Conservation (phyloP, 2,888 invertebrate genomes). For the Drosophila formosana region DNA sequence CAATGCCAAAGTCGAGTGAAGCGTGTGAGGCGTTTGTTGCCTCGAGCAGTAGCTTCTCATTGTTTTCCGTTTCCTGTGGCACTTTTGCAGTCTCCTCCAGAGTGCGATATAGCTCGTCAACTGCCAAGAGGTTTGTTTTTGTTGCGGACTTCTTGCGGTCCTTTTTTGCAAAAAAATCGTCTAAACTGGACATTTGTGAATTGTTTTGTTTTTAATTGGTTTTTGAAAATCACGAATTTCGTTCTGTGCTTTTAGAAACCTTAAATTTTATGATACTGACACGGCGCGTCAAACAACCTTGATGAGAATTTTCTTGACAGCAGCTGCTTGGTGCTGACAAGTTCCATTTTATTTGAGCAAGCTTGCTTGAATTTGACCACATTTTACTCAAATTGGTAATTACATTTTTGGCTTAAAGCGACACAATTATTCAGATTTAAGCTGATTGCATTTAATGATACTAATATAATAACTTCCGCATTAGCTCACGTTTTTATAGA, state of each 20-base stretch:
- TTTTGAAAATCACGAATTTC: constrained; percentile 56
- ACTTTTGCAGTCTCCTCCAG: constrained; percentile 56
- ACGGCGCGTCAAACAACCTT: constrained; percentile 3
- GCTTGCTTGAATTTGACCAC: neutral
- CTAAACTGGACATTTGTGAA: constrained; percentile 57
- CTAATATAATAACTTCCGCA: too few relatives aligned
- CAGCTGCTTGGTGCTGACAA: neutral
- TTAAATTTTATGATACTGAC: constrained; percentile 52
- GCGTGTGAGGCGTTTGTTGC: constrained; percentile 4
- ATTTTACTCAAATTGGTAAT: neutral
- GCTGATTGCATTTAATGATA: too few relatives aligned
- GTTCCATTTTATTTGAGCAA: neutral
- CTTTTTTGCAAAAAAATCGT: constrained; percentile 75
- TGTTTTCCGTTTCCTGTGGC: constrained; percentile 20
- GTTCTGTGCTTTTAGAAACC: constrained; percentile 50
- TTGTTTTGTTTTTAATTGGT: constrained; percentile 31
- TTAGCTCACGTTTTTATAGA: too few relatives aligned
- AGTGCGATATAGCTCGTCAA: constrained; percentile 65
- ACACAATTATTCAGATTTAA: too few relatives aligned
- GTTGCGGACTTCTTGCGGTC: constrained; percentile 57
- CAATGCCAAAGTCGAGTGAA: constrained; percentile 35
- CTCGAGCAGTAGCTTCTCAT: constrained; percentile 24
- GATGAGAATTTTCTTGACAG: constrained; percentile 28
- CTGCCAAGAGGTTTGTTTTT: constrained; percentile 59
- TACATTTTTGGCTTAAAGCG: too few relatives aligned